Evolutionary conservation across 53 echinoderm and acorn worm species (phyloP), one percentile per base, ranked within the genome.

Genomic region (Patiria pectinifera): DNA sequence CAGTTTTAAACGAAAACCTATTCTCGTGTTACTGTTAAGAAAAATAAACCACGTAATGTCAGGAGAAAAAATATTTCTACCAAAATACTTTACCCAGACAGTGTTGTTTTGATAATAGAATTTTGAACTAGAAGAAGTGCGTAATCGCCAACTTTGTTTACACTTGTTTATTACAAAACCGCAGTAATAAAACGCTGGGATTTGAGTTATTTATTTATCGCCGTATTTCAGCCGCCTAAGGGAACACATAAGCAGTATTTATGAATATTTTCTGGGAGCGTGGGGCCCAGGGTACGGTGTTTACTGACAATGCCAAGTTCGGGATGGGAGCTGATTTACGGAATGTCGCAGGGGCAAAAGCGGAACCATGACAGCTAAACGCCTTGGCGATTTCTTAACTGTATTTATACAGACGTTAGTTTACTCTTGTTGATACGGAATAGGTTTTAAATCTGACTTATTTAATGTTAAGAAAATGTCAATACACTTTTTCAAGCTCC

Each of bases 151-250:
- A 26, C 61, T 23, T 26, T 88, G 88, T 88, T 88, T 78, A 88
- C 19, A 61, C 45, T 10, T 88, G 88, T 88, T 88, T 88, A 88
- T 88, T 88, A 16, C 88, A 88, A 88, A 88, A 88, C 79, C 88
- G 15, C 88, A 21, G 88, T 78, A 45, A 88, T 88, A 88, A 78
- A 88, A 61, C 78, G 78, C 78, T 2, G 22, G 1, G 77, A 18
- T 78, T 88, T 88, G 88, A 78, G 78, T 88, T 88, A 88, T 88
- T 88, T 88, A 88, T 88, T 78, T 88, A 35, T 44, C 60, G 59
- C 78, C 88, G 59, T 88, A 88, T 77, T 23, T 88, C 88, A 88
- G 26, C 19, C 58, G n/a, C 59, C n/a, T 21, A 21, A 21, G 45
- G 59, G 45, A 88, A 62, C 35, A 77, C 44, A 78, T 76, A 78